phyloP scores from a whole-genome alignment of 2,113 vertebrate genomes.

The Leucosticte australis region DNA sequence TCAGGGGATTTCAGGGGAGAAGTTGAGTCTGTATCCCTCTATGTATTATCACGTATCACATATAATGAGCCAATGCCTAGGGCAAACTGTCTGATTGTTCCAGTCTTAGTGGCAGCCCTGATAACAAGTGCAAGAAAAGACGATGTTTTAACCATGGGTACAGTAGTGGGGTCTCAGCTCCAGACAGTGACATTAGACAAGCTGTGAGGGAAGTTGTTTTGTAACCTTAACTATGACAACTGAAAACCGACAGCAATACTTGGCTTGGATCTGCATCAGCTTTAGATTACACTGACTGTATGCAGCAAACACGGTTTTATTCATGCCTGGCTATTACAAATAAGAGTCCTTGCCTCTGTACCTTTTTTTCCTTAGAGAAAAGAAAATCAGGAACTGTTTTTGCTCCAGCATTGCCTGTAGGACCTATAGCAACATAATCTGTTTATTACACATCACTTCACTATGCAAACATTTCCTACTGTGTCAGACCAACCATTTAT shows the following conservation, averaged over 20 bases:
- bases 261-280: background rate
- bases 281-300: background rate
- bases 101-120: background rate
- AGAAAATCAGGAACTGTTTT: background rate
- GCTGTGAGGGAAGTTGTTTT: background rate
- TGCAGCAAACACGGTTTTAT: background rate
- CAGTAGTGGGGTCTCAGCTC: background rate
- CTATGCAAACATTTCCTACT: constrained; percentile 19
- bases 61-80: background rate
- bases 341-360: background rate
- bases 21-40: background rate
- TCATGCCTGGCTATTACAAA: background rate
- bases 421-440: constrained; percentile 13
- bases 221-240: constrained; percentile 22
- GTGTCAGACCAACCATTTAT: constrained; percentile 27
- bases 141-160: accelerated
- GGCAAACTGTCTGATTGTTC: background rate
- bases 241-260: background rate
- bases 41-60: background rate
- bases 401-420: background rate
- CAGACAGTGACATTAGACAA: background rate
- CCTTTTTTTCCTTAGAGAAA: background rate
- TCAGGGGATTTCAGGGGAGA: background rate
- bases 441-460: constrained; percentile 1
- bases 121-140: background rate